These are phyloP conservation scores for Coenonympha arcania DNA, from an alignment of 2,888 invertebrate genomes.

Conservation along the genomic window DNA sequence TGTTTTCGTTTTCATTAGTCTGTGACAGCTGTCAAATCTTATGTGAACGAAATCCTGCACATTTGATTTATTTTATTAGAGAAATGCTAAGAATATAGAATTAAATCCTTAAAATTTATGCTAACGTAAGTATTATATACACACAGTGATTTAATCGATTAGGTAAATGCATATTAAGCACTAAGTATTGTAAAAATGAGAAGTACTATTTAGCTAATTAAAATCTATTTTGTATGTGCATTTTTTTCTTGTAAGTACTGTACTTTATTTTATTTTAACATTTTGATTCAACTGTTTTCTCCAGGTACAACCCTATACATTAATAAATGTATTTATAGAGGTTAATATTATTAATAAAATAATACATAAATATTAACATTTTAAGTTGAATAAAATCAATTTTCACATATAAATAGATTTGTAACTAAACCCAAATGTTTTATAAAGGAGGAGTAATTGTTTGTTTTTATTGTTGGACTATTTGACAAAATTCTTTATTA, in stretches of 20 bases:
- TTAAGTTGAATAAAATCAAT: too few species aligned
- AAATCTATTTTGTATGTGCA: constrained; percentile 3
- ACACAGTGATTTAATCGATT: neutral
- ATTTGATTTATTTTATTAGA: constrained; percentile 17
- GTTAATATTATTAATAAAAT: too few species aligned
- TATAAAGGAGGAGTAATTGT: too few species aligned
- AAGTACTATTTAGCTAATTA: constrained; percentile 12
- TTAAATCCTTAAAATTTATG: constrained; percentile 18
- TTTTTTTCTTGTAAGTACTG: neutral
- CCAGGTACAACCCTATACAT: too few species aligned
- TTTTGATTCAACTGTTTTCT: neutral
- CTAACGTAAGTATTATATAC: constrained; percentile 22
- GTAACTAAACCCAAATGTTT: too few species aligned
- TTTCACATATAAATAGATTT: too few species aligned
- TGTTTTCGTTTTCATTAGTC: too few species aligned
- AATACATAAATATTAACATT: too few species aligned
- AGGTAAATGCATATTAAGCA: neutral
- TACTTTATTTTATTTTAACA: neutral
- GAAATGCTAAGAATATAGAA: constrained; percentile 21
- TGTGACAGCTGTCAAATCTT: constrained; percentile 17
- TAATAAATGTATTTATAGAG: too few species aligned
- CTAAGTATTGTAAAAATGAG: neutral
- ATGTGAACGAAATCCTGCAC: constrained; percentile 16
- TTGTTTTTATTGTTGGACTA: too few species aligned
- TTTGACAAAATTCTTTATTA: too few species aligned